phyloP scores from a whole-genome alignment of 2,888 invertebrate genomes.

The Chloroclystis v-ata region DNA sequence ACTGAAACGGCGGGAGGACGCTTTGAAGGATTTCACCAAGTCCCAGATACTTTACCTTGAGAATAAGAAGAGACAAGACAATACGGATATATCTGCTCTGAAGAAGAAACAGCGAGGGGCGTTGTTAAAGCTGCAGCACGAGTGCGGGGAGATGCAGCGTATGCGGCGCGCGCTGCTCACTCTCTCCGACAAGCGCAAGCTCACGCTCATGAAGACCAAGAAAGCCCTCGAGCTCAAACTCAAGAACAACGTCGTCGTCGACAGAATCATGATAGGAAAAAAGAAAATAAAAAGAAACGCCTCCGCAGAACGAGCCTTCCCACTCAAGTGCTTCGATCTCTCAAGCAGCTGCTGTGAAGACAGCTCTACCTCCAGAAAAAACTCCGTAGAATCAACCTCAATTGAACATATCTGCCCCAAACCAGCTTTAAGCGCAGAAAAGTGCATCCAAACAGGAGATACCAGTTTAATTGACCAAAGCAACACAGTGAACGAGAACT shows the following conservation, averaged over 20 bases:
- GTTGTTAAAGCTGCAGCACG: constrained; percentile 80
- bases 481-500: constrained; percentile 52
- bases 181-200: constrained; percentile 63
- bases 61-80: constrained; percentile 68
- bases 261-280: constrained; percentile 58
- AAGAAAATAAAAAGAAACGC: constrained; percentile 56
- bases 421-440: constrained; percentile 46
- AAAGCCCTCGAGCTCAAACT: constrained; percentile 65
- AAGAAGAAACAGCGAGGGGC: constrained; percentile 83
- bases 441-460: constrained; percentile 61
- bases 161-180: constrained; percentile 67
- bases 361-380: constrained; percentile 39
- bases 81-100: constrained; percentile 71
- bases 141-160: constrained; percentile 83
- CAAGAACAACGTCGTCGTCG: constrained; percentile 56
- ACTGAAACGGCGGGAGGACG: constrained; percentile 71
- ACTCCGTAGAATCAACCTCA: constrained; percentile 24
- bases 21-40: constrained; percentile 69
- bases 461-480: constrained; percentile 38
- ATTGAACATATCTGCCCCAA: constrained; percentile 25
- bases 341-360: constrained; percentile 69
- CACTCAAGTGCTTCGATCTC: constrained; percentile 67
- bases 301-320: constrained; percentile 48
- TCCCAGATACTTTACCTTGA: constrained; percentile 72
- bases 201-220: constrained; percentile 66